phyloP scores from a whole-genome alignment of 2,888 invertebrate species.

The Patella ulyssiponensis region DNA sequence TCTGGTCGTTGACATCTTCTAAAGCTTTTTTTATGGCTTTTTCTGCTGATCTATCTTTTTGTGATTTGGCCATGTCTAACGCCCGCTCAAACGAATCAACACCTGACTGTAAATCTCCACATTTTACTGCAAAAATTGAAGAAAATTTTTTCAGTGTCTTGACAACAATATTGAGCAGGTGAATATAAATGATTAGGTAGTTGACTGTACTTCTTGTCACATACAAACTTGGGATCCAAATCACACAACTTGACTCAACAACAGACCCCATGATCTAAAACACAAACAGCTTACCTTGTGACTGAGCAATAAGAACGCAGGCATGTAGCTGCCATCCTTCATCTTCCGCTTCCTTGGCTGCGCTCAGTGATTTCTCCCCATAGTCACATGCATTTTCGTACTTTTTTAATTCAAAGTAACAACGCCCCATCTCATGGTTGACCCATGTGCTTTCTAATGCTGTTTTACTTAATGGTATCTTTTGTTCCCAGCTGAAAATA shows the following conservation, averaged over 20 bases:
- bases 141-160: no score
- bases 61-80: slow-evolving; percentile 62
- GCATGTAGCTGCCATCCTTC: slow-evolving; percentile 70
- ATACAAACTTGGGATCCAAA: no score
- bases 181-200: no score
- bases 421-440: slow-evolving; percentile 74
- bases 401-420: slow-evolving; percentile 70
- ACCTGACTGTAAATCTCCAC: slow-evolving; percentile 61
- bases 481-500: slow-evolving; percentile 67
- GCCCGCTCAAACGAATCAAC: slow-evolving; percentile 66
- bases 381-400: slow-evolving; percentile 61
- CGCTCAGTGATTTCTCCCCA: slow-evolving; percentile 66
- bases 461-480: slow-evolving; percentile 70
- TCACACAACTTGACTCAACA: no score
- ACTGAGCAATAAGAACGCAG: slow-evolving; percentile 67
- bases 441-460: slow-evolving; percentile 72
- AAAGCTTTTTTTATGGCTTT: slow-evolving; percentile 67
- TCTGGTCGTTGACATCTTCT: slow-evolving; percentile 53
- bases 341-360: slow-evolving; percentile 67
- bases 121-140: slow-evolving; percentile 57
- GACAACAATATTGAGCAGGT: no score
- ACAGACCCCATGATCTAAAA: no score
- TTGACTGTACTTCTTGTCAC: no score
- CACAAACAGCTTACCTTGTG: slow-evolving; percentile 56
- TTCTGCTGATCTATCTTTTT: slow-evolving; percentile 63